Evolutionary conservation across 2,888 invertebrate genomes (phyloP), one percentile per base, ranked within the genome.

Genomic region (Folsomia manolachei): DNA sequence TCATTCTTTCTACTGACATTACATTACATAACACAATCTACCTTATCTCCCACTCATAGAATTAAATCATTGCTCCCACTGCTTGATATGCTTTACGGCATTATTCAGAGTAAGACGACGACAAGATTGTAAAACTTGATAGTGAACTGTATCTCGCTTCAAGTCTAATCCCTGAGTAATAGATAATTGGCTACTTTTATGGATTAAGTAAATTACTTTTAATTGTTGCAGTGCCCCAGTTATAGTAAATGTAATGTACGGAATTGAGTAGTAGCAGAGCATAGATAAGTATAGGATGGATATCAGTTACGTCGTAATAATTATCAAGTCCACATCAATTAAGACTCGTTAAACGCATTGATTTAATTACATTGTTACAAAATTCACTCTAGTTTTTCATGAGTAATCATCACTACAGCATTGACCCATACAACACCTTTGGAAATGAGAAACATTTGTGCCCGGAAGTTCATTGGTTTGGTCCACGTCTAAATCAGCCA

Each of bases 381-480:
- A 9, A 51, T 51, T 9, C 9, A 51, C 51, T 9, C 9, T 11
- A 51, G 18, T 51, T 51, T 27, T 64, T 70, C 56, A 73, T 7
- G 72, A 67, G 21, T 70, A 73, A 24, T 73, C 73, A 61, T 73
- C 73, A 1, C 56, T 27, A 27, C 73, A 73, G 39, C 70, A 73
- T 68, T 70, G 63, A 1, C 73, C 73, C 70, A 73, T 70, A 14
- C 70, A 14, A 25, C 53, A 68, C 18, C 67, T 24, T 27, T 73
- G 73, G 51, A 73, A 63, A 26, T 52, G 63, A 14, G 73, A 68
- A 14, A 68, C 60, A 14, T 62, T 62, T 52, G 62, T 64, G n/a
- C 63, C 63, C 11, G 63, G 19, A 0, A 73, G 61, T 9, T 70
- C 64, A 14, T 39, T 39, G 11, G 63, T 70, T 11, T 67, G n/a